These are phyloP conservation scores for Thaleichthys pacificus DNA, from an alignment of 2,797 vertebrate species.

Conservation along the genomic window DNA sequence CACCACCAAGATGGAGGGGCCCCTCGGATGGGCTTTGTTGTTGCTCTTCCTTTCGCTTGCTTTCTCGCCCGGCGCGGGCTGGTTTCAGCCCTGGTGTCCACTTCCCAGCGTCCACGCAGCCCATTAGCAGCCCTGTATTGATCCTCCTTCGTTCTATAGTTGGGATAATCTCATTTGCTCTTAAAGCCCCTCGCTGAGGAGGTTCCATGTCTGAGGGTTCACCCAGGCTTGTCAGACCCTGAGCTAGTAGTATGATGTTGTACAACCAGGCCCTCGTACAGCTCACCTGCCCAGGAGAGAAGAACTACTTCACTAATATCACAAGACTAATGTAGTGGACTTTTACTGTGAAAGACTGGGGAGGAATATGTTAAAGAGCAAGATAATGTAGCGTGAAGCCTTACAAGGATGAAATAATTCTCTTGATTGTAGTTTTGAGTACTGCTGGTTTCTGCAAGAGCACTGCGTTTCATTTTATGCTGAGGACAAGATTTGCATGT, in stretches of 20 bases:
- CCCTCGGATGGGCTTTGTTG: conserved; percentile 47
- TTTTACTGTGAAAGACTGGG: background rate
- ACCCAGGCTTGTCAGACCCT: too few species aligned
- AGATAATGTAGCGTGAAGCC: background rate
- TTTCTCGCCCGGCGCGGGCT: background rate
- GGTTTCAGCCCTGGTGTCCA: background rate
- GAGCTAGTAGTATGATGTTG: too few species aligned
- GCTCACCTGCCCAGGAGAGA: too few species aligned
- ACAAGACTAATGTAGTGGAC: background rate
- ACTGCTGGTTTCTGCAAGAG: background rate
- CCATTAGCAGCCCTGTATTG: too few species aligned
- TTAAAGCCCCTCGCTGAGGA: too few species aligned
- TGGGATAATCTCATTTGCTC: too few species aligned
- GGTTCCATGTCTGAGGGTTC: too few species aligned
- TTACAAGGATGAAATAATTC: background rate
- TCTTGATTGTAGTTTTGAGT: background rate
- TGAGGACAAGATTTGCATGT: background rate
- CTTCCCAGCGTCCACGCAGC: too few species aligned
- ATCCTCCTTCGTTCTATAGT: too few species aligned
- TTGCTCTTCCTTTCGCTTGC: background rate
- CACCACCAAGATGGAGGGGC: conserved; percentile 67
- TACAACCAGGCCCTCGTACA: too few species aligned
- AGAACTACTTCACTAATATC: too few species aligned
- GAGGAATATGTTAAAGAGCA: background rate
- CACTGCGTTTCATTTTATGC: background rate